These are phyloP conservation scores for Eonycteris spelaea DNA, from an alignment of 2,113 vertebrate genomes.

Conservation along the genomic window DNA sequence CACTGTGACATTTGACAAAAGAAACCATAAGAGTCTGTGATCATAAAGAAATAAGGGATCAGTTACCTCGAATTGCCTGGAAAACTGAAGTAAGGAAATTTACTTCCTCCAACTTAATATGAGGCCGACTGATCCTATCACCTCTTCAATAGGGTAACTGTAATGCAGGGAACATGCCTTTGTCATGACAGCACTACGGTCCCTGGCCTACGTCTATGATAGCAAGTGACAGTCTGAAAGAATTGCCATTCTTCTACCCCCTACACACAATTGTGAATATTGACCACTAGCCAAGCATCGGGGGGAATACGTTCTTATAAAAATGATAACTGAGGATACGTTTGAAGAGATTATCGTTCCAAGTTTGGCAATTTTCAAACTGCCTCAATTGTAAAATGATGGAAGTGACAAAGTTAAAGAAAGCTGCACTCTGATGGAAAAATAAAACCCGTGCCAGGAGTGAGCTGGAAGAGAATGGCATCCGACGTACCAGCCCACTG, in stretches of 20 bases:
- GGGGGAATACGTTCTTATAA: not conserved
- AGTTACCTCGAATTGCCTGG: not conserved
- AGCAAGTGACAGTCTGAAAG: not conserved
- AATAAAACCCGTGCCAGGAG: not conserved
- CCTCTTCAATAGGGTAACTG: not conserved
- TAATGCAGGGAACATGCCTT: not conserved
- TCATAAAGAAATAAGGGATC: not conserved
- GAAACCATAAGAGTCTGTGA: not conserved
- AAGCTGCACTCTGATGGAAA: not conserved
- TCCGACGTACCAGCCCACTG: not conserved
- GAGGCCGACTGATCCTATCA: not conserved
- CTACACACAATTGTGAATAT: not conserved
- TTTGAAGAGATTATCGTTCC: not conserved
- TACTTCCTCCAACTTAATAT: not conserved
- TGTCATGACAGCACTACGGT: not conserved
- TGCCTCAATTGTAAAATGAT: not conserved
- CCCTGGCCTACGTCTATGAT: not conserved
- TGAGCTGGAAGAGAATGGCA: not conserved
- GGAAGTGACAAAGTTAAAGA: not conserved
- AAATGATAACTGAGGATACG: not conserved
- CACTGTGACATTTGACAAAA: not conserved
- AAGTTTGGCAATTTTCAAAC: not conserved
- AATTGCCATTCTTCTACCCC: not conserved
- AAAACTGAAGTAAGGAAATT: not conserved
- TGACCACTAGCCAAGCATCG: not conserved